Evolutionary conservation across 2,888 invertebrate genomes (phyloP).

Genomic region (Rotaria sp.): DNA sequence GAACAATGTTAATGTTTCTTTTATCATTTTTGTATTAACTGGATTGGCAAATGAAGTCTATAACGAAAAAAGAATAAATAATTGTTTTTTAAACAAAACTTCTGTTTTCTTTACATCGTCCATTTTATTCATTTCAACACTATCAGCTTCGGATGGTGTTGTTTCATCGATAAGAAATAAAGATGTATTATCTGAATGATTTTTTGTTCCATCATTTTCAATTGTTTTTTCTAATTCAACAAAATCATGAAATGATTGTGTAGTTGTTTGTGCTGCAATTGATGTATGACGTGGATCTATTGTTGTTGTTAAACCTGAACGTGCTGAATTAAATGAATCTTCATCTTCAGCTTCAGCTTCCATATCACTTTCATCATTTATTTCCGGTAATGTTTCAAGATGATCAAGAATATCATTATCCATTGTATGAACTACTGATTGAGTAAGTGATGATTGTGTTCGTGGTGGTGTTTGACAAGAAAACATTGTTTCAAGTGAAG

Average conservation of each 20-base stretch:
- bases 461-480: not conserved
- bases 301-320: not conserved
- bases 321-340: not conserved
- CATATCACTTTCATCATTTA: not conserved
- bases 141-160: not conserved
- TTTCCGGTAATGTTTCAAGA: not conserved
- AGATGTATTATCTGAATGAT: not conserved
- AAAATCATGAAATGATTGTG: not conserved
- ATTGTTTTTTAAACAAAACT: no score
- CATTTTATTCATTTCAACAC: not conserved
- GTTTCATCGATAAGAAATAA: not conserved
- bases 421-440: not conserved
- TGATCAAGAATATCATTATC: not conserved
- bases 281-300: not conserved
- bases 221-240: not conserved
- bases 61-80: not conserved
- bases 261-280: not conserved
- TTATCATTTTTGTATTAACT: conserved; percentile 3
- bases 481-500: conserved; percentile 2
- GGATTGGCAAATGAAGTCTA: conserved; percentile 8
- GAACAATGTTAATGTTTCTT: conserved; percentile 17
- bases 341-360: not conserved
- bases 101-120: not conserved
- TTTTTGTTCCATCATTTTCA: not conserved
- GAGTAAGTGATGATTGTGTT: not conserved